Percentiles rank a stretch among this genome's conserved stretches.
These are phyloP conservation scores for Allolobophora icterica DNA, from an alignment of 2,888 invertebrate genomes.

Conservation along the genomic window DNA sequence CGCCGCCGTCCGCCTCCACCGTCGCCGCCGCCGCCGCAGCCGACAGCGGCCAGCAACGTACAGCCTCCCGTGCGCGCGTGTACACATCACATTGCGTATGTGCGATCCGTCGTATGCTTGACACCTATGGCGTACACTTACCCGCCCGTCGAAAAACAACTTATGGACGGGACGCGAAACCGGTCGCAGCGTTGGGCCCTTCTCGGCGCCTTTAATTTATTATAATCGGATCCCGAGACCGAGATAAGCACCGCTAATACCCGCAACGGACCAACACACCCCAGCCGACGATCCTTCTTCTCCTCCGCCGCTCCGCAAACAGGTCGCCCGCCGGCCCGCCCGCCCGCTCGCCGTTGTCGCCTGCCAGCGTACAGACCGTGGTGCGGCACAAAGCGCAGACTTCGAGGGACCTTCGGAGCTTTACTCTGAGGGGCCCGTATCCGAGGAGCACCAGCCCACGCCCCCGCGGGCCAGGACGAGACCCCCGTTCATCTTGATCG, in stretches of 20 bases:
- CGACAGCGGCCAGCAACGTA: not conserved
- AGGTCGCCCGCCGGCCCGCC: not conserved
- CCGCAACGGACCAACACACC: conserved; percentile 14
- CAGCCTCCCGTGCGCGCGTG: not conserved
- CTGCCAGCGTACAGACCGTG: not conserved
- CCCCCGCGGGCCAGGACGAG: not conserved
- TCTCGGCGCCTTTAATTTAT: conserved; percentile 20
- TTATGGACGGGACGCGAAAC: not conserved
- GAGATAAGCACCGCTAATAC: conserved; percentile 27
- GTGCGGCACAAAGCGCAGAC: not conserved
- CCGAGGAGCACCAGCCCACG: not conserved
- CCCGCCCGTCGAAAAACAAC: conserved; percentile 8
- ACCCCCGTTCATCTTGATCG: not conserved
- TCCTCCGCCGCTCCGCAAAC: not conserved
- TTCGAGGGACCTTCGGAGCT: not conserved
- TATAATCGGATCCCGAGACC: conserved; percentile 3
- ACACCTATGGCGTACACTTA: conserved; percentile 20
- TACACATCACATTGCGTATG: conserved; percentile 7
- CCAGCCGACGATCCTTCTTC: not conserved
- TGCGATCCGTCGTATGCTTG: conserved; percentile 3
- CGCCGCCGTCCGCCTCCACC: too few species aligned
- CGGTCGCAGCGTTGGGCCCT: not conserved
- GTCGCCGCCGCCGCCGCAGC: not conserved
- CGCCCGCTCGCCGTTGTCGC: not conserved
- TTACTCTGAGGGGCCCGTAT: not conserved